Evolutionary conservation across 2,888 invertebrate species (phyloP).

Genomic region (Tenthredo distinguenda): DNA sequence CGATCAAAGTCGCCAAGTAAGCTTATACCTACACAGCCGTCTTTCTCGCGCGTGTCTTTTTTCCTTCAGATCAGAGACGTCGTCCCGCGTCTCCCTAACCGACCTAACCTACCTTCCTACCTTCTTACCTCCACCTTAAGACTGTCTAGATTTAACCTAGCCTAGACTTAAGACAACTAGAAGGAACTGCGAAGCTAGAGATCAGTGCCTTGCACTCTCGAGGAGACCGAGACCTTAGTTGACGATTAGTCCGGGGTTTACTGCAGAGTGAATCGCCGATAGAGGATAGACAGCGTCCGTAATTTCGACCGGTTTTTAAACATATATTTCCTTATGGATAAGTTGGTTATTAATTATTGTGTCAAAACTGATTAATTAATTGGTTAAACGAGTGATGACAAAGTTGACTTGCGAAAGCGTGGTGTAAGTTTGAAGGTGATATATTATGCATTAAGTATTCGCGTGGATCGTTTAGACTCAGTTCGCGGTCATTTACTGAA

Average conservation of each 20-base stretch:
- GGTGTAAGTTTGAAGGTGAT: background rate
- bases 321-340: background rate
- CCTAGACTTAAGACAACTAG: background rate
- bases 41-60: slow-evolving; percentile 4
- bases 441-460: background rate
- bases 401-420: background rate
- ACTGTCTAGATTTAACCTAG: slow-evolving; percentile 2
- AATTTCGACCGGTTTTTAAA: background rate
- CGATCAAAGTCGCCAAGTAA: background rate
- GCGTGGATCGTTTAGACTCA: background rate
- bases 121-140: background rate
- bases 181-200: background rate
- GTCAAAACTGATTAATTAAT: background rate
- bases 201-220: slow-evolving; percentile 21
- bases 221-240: background rate
- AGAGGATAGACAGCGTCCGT: background rate
- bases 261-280: slow-evolving; percentile 3
- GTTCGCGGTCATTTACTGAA: background rate
- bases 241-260: background rate
- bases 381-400: background rate
- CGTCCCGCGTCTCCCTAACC: background rate
- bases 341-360: background rate
- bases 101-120: background rate
- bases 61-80: background rate
- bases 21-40: background rate